Evolutionary conservation across 2,113 vertebrate genomes (phyloP).

Genomic region (Phrynosoma platyrhinos): DNA sequence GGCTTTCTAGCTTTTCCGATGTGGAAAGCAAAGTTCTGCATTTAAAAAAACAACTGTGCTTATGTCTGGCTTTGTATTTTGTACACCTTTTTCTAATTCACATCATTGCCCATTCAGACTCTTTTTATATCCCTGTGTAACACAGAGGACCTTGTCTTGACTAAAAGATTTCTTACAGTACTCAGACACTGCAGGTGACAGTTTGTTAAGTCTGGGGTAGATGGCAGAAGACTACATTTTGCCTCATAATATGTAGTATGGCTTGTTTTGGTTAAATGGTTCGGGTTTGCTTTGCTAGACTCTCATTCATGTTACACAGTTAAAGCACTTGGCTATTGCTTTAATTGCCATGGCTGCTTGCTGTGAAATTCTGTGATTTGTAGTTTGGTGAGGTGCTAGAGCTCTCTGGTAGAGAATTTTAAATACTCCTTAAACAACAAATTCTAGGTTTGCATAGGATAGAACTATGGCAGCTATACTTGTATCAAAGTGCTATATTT

Average conservation of each 20-base stretch:
- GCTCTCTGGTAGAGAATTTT: no score
- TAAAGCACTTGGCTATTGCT: no score
- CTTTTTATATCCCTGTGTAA: not conserved
- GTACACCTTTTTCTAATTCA: not conserved
- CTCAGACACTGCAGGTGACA: not conserved
- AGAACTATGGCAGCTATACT: no score
- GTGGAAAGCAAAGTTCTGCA: not conserved
- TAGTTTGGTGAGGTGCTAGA: no score
- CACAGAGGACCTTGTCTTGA: not conserved
- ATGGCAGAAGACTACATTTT: not conserved
- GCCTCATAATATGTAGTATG: not conserved
- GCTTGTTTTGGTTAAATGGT: not conserved
- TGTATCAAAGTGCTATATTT: no score
- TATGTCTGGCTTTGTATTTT: not conserved
- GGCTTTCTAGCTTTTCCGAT: not conserved
- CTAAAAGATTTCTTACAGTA: not conserved
- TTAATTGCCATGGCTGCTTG: no score
- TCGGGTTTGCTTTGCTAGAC: not conserved
- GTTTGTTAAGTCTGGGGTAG: not conserved
- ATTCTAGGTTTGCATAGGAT: no score
- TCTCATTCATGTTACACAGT: not conserved
- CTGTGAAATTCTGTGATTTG: no score
- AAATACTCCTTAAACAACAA: no score
- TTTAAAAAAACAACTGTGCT: not conserved
- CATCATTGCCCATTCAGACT: not conserved